These are phyloP conservation scores for Drosophila athabasca DNA, from an alignment of 1,140 invertebrate species.

Conservation along the genomic window DNA sequence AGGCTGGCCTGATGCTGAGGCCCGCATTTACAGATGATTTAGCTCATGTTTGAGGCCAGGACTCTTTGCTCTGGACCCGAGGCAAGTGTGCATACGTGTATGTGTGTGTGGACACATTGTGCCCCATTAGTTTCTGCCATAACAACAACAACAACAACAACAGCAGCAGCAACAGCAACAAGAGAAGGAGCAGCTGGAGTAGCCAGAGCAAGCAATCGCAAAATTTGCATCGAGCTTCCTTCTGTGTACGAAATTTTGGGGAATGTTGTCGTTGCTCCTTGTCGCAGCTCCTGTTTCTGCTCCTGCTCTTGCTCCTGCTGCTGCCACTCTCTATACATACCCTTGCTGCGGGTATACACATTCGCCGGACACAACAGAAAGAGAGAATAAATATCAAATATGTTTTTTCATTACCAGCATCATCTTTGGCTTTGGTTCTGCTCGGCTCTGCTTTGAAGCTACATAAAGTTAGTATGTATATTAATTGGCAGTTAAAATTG, in stretches of 20 bases:
- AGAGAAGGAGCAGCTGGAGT: conserved; percentile 26
- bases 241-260: conserved; percentile 44
- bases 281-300: conserved; percentile 15
- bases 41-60: conserved; percentile 79
- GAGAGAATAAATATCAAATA: no score
- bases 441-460: no score
- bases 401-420: no score
- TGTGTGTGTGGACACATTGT: conserved; percentile 76
- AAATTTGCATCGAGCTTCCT: conserved; percentile 74
- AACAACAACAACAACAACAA: conserved; percentile 49
- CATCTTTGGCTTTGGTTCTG: no score
- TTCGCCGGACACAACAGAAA: no score
- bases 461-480: no score
- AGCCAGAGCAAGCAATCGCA: conserved; percentile 9
- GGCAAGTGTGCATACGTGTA: conserved; percentile 10
- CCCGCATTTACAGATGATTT: conserved; percentile 82
- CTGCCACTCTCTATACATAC: neutral
- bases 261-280: conserved; percentile 25
- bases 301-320: neutral
- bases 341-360: no score
- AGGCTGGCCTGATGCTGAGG: conserved; percentile 27
- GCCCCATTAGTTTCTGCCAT: conserved; percentile 75
- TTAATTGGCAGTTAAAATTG: no score
- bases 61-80: conserved; percentile 41
- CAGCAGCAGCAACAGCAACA: conserved; percentile 1